A percentile compares a stretch with the other conserved stretches of the same genome.
Conservation (phyloP, 2,113 vertebrate genomes). For the Empidonax traillii region DNA sequence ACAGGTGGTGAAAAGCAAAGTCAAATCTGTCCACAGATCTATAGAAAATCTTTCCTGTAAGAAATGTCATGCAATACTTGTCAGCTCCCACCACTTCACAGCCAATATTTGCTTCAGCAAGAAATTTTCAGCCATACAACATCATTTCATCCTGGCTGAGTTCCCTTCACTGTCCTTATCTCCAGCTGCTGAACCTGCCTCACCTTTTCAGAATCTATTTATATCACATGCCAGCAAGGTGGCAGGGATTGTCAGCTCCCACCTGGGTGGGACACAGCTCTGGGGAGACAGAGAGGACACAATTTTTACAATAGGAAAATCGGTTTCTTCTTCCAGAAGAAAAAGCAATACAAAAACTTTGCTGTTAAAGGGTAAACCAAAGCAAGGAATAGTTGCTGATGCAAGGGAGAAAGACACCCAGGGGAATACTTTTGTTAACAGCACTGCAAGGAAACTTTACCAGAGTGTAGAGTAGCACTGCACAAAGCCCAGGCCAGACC, state of each 20-base stretch:
- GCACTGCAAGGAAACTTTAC: background rate
- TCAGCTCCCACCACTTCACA: background rate
- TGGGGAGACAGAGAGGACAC: background rate
- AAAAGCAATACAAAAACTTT: background rate
- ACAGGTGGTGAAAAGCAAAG: background rate
- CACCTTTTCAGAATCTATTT: conserved; percentile 37
- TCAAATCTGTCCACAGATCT: background rate
- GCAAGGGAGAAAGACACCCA: background rate
- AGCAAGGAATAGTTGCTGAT: background rate
- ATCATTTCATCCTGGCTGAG: conserved; percentile 6
- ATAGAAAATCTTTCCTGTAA: background rate
- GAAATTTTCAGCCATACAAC: background rate
- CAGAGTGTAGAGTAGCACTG: background rate
- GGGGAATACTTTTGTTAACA: background rate
- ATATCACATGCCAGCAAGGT: background rate
- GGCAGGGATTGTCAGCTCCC: background rate
- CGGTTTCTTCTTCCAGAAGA: background rate
- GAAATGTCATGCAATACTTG: background rate
- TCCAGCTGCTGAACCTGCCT: background rate
- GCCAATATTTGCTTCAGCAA: background rate
- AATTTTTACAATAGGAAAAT: background rate
- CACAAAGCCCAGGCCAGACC: background rate
- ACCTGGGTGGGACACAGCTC: background rate
- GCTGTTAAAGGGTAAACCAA: background rate
- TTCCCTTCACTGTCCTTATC: background rate